These are phyloP conservation scores for Hemibagrus guttatus DNA, from an alignment of 2,797 vertebrate genomes.

Conservation along the genomic window DNA sequence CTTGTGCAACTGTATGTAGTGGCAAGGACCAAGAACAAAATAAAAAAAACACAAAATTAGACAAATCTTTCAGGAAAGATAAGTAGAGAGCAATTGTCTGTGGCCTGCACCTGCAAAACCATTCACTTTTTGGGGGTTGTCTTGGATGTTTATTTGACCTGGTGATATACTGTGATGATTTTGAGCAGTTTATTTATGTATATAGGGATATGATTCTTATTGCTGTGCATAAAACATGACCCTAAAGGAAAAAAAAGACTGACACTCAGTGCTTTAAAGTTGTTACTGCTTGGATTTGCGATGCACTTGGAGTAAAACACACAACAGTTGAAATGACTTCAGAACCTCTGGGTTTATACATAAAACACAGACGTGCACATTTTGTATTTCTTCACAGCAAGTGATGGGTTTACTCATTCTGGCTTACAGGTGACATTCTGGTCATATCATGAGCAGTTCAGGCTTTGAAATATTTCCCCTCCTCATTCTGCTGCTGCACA, in stretches of 20 bases:
- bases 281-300: slow-evolving; percentile 1
- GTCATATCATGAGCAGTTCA: background rate
- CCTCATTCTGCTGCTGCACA: background rate
- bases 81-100: too few species aligned
- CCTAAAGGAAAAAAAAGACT: background rate
- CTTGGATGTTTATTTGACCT: too few species aligned
- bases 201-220: slow-evolving; percentile 5
- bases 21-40: too few species aligned
- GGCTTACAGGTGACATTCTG: background rate
- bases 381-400: slow-evolving; percentile 6
- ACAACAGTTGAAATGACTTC: background rate
- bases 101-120: too few species aligned
- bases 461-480: background rate
- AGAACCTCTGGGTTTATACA: background rate
- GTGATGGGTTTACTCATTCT: background rate
- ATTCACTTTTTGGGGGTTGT: too few species aligned
- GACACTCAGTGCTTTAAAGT: background rate
- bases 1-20: too few species aligned
- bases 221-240: slow-evolving; percentile 33
- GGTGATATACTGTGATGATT: too few species aligned
- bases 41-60: too few species aligned
- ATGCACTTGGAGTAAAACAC: background rate
- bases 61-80: too few species aligned
- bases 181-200: background rate
- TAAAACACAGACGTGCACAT: background rate